Evolutionary conservation across 2,113 vertebrate species (phyloP), one percentile per base, ranked within the genome.

Genomic region (Monopterus albus): DNA sequence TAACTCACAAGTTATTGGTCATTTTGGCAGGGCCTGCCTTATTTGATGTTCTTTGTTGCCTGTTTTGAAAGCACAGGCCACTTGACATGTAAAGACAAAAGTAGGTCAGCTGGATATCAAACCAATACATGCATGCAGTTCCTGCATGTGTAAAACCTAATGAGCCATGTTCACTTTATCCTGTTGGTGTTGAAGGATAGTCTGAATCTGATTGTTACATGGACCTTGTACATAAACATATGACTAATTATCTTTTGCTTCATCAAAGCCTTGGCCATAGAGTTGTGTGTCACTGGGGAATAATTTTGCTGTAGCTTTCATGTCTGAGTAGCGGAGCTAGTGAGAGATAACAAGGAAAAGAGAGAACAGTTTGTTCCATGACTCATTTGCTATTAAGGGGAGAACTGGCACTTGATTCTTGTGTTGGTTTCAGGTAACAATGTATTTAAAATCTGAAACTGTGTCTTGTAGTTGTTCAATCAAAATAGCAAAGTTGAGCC

Each of bases 61-160:
- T 20, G 61, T n/a, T 80, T 60, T 71, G 53, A 45, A 81, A 75
- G 63, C 75, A 56, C 58, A 53, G 66, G 58, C 79, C 64, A 85
- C 73, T 82, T 52, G n/a, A 82, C 75, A 81, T 84, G 70, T 90
- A 70, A 87, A 91, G 63, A 86, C 64, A 76, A 88, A 94, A 93
- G 88, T 93, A 92, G 92, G 93, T 93, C 92, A 92, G 81, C 84
- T 86, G 87, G 74, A 79, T 87, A 77, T 79, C 79, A 69, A 79
- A 72, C 64, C 53, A 68, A 65, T 62, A 67, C 83, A 75, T 49
- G 1, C 73, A 85, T 82, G 68, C 70, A 85, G 59, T 76, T 85
- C 82, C 72, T 88, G 78, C 86, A 69, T 80, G 65, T 88, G 73
- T 82, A 65, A 78, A 46, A 40, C 64, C 63, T 62, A 90, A 81